phyloP scores from a whole-genome alignment of 2,113 vertebrate genomes.

The Hemibagrus wyckioides region DNA sequence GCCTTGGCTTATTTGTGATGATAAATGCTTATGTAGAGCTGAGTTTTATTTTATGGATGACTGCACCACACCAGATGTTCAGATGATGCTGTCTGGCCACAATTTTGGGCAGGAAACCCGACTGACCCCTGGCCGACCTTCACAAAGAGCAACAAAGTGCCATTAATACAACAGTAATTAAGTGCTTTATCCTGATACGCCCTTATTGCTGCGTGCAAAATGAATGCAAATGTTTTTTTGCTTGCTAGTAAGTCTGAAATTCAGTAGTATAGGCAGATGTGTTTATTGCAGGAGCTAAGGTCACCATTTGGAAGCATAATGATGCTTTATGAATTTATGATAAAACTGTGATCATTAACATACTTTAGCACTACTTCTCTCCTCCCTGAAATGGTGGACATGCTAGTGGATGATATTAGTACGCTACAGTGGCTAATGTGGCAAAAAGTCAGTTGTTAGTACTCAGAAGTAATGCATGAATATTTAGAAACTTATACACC shows the following conservation, averaged over 20 bases:
- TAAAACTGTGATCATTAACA: too few relatives aligned
- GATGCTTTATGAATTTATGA: neutral
- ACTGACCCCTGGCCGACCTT: neutral
- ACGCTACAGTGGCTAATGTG: neutral
- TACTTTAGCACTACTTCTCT: too few relatives aligned
- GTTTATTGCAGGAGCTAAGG: neutral
- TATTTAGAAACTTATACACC: neutral
- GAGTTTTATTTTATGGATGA: neutral
- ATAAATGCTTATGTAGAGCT: neutral
- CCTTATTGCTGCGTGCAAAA: neutral
- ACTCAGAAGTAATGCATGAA: neutral
- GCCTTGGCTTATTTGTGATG: neutral
- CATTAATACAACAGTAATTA: neutral
- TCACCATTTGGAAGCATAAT: neutral
- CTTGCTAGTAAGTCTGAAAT: neutral
- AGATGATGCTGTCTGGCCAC: neutral
- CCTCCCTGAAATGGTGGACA: too few relatives aligned
- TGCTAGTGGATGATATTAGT: neutral
- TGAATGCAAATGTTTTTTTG: neutral
- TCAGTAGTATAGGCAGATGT: neutral
- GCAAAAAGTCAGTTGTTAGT: neutral
- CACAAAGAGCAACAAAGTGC: neutral
- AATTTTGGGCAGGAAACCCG: neutral
- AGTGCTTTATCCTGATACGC: neutral
- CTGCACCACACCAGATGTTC: constrained; percentile 5